A percentile compares a stretch with the other conserved stretches of the same genome.
Evolutionary conservation across 2,888 invertebrate species (phyloP).

Genomic region (Tillus elongatus): DNA sequence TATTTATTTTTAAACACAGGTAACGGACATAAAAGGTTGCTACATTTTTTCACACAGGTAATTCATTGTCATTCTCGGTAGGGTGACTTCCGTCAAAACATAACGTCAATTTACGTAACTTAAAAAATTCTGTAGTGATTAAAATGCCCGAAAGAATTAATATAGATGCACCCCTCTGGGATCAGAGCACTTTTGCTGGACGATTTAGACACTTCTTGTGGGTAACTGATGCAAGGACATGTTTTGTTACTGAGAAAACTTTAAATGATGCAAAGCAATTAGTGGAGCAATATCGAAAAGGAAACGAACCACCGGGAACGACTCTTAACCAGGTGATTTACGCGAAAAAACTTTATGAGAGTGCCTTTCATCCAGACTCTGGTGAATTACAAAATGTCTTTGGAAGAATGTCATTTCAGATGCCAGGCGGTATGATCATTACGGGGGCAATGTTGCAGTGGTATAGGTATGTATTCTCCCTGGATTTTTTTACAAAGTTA

Average conservation of each 20-base stretch:
- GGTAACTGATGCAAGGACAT: constrained; percentile 72
- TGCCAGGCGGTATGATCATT: constrained; percentile 74
- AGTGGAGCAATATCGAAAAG: constrained; percentile 60
- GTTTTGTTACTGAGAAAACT: constrained; percentile 55
- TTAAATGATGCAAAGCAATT: constrained; percentile 66
- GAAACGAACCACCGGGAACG: constrained; percentile 58
- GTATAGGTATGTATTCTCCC: too few relatives aligned
- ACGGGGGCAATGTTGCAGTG: constrained; percentile 90
- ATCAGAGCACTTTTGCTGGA: constrained; percentile 67
- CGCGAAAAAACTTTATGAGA: constrained; percentile 78
- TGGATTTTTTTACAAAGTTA: too few relatives aligned
- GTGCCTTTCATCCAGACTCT: constrained; percentile 87
- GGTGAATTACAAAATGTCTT: constrained; percentile 85
- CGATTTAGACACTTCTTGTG: constrained; percentile 76
- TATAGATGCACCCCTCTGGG: constrained; percentile 72
- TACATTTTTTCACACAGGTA: too few relatives aligned
- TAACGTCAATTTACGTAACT: too few relatives aligned
- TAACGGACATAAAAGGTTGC: too few relatives aligned
- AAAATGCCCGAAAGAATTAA: constrained; percentile 53
- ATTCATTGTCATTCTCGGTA: too few relatives aligned
- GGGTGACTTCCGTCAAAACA: too few relatives aligned
- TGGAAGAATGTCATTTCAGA: constrained; percentile 89
- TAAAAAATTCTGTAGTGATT: too few relatives aligned
- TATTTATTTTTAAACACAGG: too few relatives aligned
- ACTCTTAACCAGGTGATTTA: constrained; percentile 61